phyloP scores from a whole-genome alignment of 2,797 vertebrate genomes.

The Periophthalmus magnuspinnatus region DNA sequence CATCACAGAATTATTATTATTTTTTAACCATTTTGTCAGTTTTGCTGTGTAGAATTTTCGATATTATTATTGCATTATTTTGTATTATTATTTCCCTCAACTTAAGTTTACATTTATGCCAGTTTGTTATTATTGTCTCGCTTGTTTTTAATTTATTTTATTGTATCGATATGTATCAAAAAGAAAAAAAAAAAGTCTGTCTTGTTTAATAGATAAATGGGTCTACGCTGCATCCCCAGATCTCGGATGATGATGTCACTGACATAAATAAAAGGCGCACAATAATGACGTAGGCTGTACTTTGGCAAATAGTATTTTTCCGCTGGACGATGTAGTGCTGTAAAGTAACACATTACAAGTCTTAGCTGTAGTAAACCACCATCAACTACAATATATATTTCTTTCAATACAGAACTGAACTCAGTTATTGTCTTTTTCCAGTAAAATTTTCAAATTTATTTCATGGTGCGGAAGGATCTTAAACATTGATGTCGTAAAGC shows the following conservation, averaged over 20 bases:
- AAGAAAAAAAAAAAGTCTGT: too few species aligned
- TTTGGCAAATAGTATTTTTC: conserved; percentile 28
- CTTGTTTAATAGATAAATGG: too few species aligned
- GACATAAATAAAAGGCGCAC: conserved; percentile 61
- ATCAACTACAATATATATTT: neutral
- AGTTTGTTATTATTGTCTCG: too few species aligned
- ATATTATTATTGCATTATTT: too few species aligned
- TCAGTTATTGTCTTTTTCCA: neutral
- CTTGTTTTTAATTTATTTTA: too few species aligned
- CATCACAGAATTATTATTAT: too few species aligned
- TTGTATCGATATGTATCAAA: too few species aligned
- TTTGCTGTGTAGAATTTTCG: too few species aligned
- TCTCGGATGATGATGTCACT: neutral
- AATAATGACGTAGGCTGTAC: conserved; percentile 36
- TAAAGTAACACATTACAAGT: conserved; percentile 42
- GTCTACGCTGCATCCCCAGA: too few species aligned
- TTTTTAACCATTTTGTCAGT: too few species aligned
- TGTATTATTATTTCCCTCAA: too few species aligned
- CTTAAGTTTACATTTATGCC: too few species aligned
- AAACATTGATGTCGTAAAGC: conserved; percentile 46
- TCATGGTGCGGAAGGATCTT: conserved; percentile 55
- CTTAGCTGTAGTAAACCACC: neutral
- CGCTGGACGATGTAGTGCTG: conserved; percentile 18
- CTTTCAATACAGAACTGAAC: neutral
- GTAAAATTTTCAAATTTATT: neutral